Evolutionary conservation across 2,888 invertebrate species (phyloP), one percentile per base, ranked within the genome.

Genomic region (Lamellibrachia satsuma): DNA sequence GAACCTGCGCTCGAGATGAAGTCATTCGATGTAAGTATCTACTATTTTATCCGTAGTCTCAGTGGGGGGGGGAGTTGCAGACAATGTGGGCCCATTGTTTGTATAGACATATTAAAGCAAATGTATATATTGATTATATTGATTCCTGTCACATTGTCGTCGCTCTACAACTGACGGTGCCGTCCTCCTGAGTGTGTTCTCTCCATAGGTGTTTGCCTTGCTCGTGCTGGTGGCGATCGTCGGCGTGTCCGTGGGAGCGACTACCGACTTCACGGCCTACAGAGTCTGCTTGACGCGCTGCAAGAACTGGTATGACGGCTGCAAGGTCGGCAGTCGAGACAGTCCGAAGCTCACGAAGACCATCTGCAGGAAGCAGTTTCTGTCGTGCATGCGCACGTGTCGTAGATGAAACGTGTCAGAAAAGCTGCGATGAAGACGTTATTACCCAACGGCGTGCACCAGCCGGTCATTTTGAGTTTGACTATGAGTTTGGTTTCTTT

Each of bases 221-320:
- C 6, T 75, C n/a, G n/a, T 75, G 22, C 22, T 75, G 22, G 15
- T 15, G 75, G 75, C 75, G 22, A 75, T 75, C 75, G 75, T 22
- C 75, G 15, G 6, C 22, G 75, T 75, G 22, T 75, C 75, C 6
- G 75, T 75, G 75, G 39, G 39, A 39, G 22, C 75, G 22, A 75
- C 22, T 4, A 60, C 11, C 11, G 75, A 75, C 75, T 1, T 75
- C n/a, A 11, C 15, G 75, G 75, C 75, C 22, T 75, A 75, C 75
- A 6, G 75, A 22, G 75, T 75, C 15, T 75, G 75, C n/a, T n/a
- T 75, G 22, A 75, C 75, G 15, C 75, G 75, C 75, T 75, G 75
- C 75, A 75, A 75, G 75, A 75, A 75, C 75, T 75, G 75, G 75
- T 75, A 75, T n/a, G 75, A 75, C 75, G 75, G 75, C 75, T 75